These are phyloP conservation scores for Muscicapa comitata DNA, from an alignment of 2,797 vertebrate species.

Conservation along the genomic window DNA sequence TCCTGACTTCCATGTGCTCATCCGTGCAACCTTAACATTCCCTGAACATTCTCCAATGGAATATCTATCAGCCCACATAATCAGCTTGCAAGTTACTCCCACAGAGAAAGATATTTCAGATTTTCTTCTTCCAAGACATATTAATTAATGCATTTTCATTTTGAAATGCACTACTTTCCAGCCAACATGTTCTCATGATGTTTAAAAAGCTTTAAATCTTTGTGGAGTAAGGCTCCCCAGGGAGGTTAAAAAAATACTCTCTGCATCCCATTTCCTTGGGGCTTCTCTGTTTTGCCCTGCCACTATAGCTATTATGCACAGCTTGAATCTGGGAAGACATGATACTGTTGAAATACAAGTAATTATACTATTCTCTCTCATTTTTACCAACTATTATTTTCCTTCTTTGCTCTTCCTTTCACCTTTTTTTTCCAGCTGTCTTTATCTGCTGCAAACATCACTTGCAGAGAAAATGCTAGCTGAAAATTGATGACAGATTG, in stretches of 20 bases:
- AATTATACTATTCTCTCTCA: conserved; percentile 21
- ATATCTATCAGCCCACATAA: conserved; percentile 45
- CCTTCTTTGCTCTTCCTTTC: not conserved
- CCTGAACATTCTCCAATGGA: not conserved
- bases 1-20: not conserved
- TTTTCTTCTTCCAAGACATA: conserved; percentile 32
- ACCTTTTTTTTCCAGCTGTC: not conserved
- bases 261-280: conserved; percentile 3
- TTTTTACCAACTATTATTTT: conserved; percentile 3
- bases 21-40: conserved; percentile 24
- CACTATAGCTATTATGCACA: conserved; percentile 17
- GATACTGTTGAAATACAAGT: conserved; percentile 18
- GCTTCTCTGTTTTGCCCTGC: conserved; percentile 15
- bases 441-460: conserved; percentile 1
- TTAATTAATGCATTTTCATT: conserved; percentile 58
- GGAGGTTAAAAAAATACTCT: conserved; percentile 37
- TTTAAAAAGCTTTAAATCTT: conserved; percentile 59
- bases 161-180: conserved; percentile 37
- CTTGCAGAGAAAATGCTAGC: not conserved
- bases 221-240: not conserved
- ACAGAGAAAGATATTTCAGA: conserved; percentile 55
- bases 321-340: conserved; percentile 31
- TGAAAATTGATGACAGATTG: not conserved
- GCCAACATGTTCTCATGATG: not conserved
- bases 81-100: conserved; percentile 50